A percentile compares a stretch with the other conserved stretches of the same genome.
Conservation (phyloP, 2,888 invertebrate genomes). For the Eupithecia tripunctaria region DNA sequence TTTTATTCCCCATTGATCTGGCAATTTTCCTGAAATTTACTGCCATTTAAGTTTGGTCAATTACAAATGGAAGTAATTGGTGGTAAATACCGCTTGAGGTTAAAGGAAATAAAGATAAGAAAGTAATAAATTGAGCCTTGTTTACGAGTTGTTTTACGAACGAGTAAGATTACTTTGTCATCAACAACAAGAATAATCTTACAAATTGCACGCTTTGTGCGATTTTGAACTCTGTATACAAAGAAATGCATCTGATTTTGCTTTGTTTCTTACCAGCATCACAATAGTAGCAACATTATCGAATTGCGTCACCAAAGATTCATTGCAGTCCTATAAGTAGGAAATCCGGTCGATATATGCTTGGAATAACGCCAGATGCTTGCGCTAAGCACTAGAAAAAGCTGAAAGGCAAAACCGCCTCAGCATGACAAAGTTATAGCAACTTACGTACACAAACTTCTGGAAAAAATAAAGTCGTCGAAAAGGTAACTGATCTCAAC, state of each 20-base stretch:
- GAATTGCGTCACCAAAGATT: constrained; percentile 45
- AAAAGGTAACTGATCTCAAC: background rate
- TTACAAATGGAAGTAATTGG: constrained; percentile 19
- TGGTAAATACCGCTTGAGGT: constrained; percentile 12
- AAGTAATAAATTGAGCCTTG: background rate
- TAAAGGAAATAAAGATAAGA: constrained; percentile 1
- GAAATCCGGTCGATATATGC: constrained; percentile 59
- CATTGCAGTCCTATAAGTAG: constrained; percentile 51
- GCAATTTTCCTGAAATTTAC: constrained; percentile 42
- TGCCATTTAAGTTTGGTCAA: constrained; percentile 41
- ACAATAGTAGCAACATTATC: constrained; percentile 38
- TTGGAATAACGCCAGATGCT: constrained; percentile 63
- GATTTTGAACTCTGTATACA: background rate
- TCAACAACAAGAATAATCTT: background rate
- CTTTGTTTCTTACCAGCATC: constrained; percentile 19
- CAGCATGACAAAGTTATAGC: constrained; percentile 35
- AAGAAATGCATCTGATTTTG: background rate
- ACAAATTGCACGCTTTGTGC: background rate
- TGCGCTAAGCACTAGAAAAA: constrained; percentile 43
- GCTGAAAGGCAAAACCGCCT: constrained; percentile 48
- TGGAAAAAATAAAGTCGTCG: background rate
- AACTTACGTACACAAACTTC: constrained; percentile 19
- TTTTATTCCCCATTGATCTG: constrained; percentile 46
- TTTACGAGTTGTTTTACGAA: constrained; percentile 1
- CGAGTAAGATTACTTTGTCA: background rate